Conservation (phyloP, 2,113 vertebrate genomes). For the Rhizomys pruinosus region DNA sequence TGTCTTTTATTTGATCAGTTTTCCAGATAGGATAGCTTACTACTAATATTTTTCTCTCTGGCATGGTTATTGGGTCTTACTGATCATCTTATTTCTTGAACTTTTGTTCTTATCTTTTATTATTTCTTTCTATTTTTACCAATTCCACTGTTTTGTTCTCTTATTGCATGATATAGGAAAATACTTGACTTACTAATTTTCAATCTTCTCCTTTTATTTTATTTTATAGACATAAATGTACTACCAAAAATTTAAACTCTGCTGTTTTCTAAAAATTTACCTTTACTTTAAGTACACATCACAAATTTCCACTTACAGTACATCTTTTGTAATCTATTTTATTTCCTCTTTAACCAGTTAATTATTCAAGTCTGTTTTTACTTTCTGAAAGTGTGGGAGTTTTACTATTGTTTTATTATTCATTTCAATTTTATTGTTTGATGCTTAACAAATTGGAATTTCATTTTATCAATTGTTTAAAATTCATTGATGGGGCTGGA, state of each 20-base stretch:
- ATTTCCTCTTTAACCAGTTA: not conserved
- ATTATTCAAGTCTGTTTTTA: not conserved
- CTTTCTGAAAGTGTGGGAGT: not conserved
- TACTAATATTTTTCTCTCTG: not conserved
- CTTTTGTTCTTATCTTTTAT: not conserved
- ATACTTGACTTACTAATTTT: not conserved
- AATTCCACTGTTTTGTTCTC: not conserved
- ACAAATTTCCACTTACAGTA: not conserved
- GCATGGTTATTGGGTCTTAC: not conserved
- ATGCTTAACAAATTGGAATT: not conserved
- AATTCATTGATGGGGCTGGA: not conserved
- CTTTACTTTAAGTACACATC: not conserved
- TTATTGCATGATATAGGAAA: not conserved
- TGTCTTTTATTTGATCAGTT: not conserved
- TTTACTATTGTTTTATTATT: not conserved
- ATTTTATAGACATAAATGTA: not conserved
- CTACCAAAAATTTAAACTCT: not conserved
- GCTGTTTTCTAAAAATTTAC: not conserved
- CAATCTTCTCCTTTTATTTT: not conserved
- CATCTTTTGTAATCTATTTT: too few species aligned
- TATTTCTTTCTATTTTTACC: not conserved
- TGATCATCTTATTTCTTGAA: not conserved
- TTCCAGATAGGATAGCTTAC: too few species aligned
- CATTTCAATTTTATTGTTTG: not conserved
- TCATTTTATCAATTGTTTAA: not conserved